Conservation (phyloP, 2,113 vertebrate species). For the Colistium nudipinnis region DNA sequence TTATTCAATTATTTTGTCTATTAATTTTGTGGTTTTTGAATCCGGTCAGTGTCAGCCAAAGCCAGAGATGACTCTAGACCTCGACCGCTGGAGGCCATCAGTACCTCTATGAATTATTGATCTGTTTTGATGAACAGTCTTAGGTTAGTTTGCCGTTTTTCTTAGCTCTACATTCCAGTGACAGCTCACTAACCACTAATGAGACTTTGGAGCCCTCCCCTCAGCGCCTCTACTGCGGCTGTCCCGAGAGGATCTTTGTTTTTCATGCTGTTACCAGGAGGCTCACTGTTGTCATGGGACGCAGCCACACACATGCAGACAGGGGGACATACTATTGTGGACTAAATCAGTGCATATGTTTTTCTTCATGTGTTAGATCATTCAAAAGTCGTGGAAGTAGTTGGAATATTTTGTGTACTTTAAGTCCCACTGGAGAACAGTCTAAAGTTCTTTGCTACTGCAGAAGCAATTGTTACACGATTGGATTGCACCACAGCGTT, state of each 20-base stretch:
- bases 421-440: background rate
- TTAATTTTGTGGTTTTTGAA: too few species aligned
- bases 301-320: conserved; percentile 28
- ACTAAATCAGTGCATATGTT: conserved; percentile 5
- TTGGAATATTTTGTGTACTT: background rate
- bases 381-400: background rate
- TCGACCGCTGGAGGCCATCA: too few species aligned
- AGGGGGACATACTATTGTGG: conserved; percentile 2
- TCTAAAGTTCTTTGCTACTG: background rate
- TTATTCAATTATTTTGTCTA: too few species aligned
- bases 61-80: too few species aligned
- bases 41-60: too few species aligned
- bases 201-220: conserved; percentile 27
- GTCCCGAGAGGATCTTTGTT: conserved; percentile 69
- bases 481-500: background rate
- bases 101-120: too few species aligned
- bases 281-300: conserved; percentile 61
- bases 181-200: conserved; percentile 31
- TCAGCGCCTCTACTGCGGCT: background rate
- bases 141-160: background rate
- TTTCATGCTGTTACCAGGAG: conserved; percentile 65
- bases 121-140: background rate
- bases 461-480: background rate
- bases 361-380: background rate
- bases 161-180: conserved; percentile 5